Base-by-base conservation (phyloP, 2,888 invertebrate species). In the Trichacis sp. region DNA sequence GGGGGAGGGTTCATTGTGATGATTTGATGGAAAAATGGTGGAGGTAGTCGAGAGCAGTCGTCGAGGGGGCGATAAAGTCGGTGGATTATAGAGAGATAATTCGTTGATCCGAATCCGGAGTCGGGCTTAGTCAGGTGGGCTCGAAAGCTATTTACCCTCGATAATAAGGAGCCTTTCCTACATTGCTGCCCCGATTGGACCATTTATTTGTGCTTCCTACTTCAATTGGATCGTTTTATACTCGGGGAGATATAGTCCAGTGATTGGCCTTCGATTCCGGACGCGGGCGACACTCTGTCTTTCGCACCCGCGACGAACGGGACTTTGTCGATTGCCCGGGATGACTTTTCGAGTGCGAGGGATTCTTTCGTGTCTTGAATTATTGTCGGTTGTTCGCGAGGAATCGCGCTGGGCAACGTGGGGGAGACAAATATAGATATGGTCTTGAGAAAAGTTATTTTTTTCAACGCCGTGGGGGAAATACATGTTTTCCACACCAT, bases 211-310 rank as follows among this genome's bases (percentile, higher is more conserved):
- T 72, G 74, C 74, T 73, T 69, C 64, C 71, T 71, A 74, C 74
- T 74, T 74, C 77, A 78, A 78, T 77, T 79, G 77, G 74, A 78
- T 76, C 77, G 78, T 70, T 77, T 77, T 77, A 73, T 77, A 74
- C 64, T 55, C 59, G 63, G 58, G 53, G 52, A 64, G 64, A 64
- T 59, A 64, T 59, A 56, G 58, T 64, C 58, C 57, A 46, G 60
- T 62, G 61, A 69, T 66, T 69, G 65, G 65, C 53, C 43, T 38
- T 33, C 52, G 54, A 48, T 43, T 29, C 38, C 50, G n/a, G 18
- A 1, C 51, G 20, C 24, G 20, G 18, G 36, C 38, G 51, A 51
- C 29, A 36, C 20, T 38, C n/a, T 19, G 29, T 17, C 30, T 48
- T 30, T 48, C 48, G 30, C 48, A 40, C 40, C 40, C 45, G 45